Conservation (phyloP, 2,113 vertebrate genomes). For the Scalopus aquaticus region DNA sequence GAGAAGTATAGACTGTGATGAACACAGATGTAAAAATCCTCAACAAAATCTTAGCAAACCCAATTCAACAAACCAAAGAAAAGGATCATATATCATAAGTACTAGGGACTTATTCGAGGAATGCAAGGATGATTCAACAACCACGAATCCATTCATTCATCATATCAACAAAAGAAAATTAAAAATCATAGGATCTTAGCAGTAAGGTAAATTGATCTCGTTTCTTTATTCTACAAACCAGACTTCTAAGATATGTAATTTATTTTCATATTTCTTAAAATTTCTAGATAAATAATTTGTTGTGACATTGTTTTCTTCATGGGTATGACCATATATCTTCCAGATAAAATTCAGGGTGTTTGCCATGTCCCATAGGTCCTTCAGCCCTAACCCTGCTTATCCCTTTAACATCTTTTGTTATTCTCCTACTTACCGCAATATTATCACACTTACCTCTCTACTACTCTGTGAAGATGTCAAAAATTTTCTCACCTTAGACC, state of each 20-base stretch:
- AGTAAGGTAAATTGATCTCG: not conserved
- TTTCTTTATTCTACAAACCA: not conserved
- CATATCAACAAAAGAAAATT: no score
- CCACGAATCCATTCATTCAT: no score
- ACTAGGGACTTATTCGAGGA: no score
- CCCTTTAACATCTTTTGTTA: not conserved
- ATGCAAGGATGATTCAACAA: no score
- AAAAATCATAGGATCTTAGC: no score
- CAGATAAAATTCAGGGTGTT: not conserved
- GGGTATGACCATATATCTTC: not conserved
- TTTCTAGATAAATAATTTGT: not conserved
- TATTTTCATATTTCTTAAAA: not conserved
- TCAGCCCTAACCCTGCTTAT: not conserved
- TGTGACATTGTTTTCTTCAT: not conserved
- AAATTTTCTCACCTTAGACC: not conserved
- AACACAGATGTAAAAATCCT: no score
- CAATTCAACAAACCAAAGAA: no score
- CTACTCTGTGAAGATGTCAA: not conserved
- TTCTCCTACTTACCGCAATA: not conserved
- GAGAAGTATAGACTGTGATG: no score
- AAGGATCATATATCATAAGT: no score
- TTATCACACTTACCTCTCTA: rapidly evolving
- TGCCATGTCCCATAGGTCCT: not conserved
- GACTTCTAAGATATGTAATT: not conserved
- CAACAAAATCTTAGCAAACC: no score